Percentiles rank a stretch among this genome's conserved stretches.
These are phyloP conservation scores for Hipposideros larvatus DNA, from an alignment of 2,797 vertebrate genomes.

Conservation along the genomic window DNA sequence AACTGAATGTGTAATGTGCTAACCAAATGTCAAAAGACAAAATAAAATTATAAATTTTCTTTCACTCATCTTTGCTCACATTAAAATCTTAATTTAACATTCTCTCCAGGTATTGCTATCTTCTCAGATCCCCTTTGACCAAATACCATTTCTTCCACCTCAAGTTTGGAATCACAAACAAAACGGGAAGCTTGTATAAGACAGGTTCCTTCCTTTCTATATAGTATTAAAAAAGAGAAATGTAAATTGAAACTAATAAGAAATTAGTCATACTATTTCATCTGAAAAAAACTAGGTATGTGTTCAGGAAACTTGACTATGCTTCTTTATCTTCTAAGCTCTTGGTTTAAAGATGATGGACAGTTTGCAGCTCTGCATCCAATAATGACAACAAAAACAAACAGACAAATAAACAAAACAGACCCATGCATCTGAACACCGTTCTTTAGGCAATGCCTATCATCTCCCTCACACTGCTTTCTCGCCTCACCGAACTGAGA, in stretches of 20 bases:
- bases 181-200: background rate
- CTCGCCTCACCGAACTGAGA: background rate
- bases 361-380: background rate
- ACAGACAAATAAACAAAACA: no score
- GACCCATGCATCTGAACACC: background rate
- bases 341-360: background rate
- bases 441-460: background rate
- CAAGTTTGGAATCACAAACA: background rate
- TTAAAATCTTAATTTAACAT: no score
- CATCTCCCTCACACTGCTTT: background rate
- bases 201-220: background rate
- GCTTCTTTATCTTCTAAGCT: background rate
- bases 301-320: background rate
- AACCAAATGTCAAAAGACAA: background rate
- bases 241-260: background rate
- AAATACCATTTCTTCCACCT: background rate
- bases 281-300: background rate
- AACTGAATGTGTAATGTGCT: background rate
- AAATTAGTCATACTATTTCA: background rate
- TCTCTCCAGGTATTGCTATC: rapidly evolving
- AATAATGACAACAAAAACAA: background rate
- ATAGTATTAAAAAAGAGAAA: background rate
- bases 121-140: rapidly evolving
- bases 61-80: background rate
- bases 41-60: background rate